Percentiles rank a stretch among this genome's conserved stretches.
Conservation (phyloP, 1,140 invertebrate genomes). For the Drosophila quadrilineata region DNA sequence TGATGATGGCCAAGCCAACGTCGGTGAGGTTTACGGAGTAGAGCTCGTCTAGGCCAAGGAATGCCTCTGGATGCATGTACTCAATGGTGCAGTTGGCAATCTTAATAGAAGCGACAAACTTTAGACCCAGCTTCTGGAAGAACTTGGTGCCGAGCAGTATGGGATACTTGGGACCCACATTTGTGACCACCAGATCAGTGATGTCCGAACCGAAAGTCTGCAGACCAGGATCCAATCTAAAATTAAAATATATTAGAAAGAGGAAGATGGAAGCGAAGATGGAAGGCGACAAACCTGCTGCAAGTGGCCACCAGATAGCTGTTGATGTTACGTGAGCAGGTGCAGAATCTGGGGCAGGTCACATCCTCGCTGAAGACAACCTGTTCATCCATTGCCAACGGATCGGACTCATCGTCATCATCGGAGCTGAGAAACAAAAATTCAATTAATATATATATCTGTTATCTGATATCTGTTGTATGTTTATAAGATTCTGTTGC, state of each 20-base stretch:
- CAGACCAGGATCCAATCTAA: conserved; percentile 83
- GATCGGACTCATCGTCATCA: conserved; percentile 46
- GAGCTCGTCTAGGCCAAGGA: conserved; percentile 85
- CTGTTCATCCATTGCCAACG: conserved; percentile 58
- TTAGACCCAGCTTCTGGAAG: conserved; percentile 83
- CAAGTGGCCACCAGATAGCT: conserved; percentile 79
- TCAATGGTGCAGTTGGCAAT: conserved; percentile 84
- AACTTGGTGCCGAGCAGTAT: conserved; percentile 83
- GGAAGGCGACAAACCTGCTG: conserved; percentile 48
- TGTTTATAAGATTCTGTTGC: no score
- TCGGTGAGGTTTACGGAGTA: conserved; percentile 86
- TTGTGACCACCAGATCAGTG: conserved; percentile 84
- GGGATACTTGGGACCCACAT: conserved; percentile 82
- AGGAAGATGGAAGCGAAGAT: no score
- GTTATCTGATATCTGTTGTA: neutral
- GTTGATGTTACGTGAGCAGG: conserved; percentile 71
- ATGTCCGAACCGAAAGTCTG: conserved; percentile 84
- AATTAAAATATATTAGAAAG: neutral
- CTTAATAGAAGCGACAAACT: conserved; percentile 83
- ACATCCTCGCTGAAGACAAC: conserved; percentile 68
- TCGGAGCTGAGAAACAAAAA: conserved; percentile 27
- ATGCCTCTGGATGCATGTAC: conserved; percentile 84
- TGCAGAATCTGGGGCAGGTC: conserved; percentile 76
- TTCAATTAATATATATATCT: neutral
- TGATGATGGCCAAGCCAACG: conserved; percentile 84